Evolutionary conservation across 2,797 vertebrate genomes (phyloP).

Genomic region (Orestias chungarensis): DNA sequence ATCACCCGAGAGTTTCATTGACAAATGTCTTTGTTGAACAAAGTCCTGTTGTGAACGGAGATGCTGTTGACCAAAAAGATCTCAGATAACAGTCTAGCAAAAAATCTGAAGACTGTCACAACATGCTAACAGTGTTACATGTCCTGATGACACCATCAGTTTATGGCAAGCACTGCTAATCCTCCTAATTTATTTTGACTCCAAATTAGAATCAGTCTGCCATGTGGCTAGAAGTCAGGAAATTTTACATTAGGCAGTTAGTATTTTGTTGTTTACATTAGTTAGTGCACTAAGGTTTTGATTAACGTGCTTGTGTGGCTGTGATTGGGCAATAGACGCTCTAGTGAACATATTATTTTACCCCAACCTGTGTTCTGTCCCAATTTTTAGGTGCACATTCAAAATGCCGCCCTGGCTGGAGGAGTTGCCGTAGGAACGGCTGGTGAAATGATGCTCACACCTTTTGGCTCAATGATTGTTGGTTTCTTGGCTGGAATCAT

Average conservation of each 20-base stretch:
- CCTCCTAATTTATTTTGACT: background rate
- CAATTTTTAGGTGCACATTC: conserved; percentile 85
- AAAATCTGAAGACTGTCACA: background rate
- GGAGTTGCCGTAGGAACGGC: conserved; percentile 88
- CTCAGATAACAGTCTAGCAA: background rate
- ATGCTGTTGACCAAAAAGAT: no score
- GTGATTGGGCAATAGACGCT: background rate
- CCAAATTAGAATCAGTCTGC: background rate
- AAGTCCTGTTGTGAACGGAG: no score
- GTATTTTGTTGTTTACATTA: no score
- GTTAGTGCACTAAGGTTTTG: no score
- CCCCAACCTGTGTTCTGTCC: background rate
- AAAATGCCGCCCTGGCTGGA: conserved; percentile 89
- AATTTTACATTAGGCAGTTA: background rate
- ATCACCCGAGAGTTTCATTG: no score
- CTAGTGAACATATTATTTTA: no score
- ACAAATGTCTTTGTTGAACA: no score
- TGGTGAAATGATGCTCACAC: conserved; percentile 93
- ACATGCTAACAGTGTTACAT: background rate
- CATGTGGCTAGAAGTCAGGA: background rate
- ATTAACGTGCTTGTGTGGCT: background rate
- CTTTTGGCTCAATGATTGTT: conserved; percentile 87
- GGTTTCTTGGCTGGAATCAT: conserved; percentile 88
- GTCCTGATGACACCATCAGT: background rate
- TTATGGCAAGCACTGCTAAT: background rate